Conservation (phyloP, 2,113 vertebrate species). For the Ammospiza nelsoni region DNA sequence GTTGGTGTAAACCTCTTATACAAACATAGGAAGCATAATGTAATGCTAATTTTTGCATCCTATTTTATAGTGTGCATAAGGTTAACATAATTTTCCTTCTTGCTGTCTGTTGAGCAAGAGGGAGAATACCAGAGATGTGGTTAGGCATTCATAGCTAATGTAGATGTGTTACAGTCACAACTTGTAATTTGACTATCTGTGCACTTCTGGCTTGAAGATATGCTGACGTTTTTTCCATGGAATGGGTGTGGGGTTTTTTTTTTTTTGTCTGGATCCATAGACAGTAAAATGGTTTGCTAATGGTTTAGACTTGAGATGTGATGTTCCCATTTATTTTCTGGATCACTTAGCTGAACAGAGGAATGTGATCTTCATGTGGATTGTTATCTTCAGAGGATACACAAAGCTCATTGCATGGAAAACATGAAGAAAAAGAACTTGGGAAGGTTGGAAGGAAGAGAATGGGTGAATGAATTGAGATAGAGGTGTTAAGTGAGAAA, state of each 20-base stretch:
- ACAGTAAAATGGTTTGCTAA: not conserved
- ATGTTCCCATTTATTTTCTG: not conserved
- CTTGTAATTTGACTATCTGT: not conserved
- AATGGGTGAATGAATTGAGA: not conserved
- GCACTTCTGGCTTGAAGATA: not conserved
- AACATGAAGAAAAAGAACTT: not conserved
- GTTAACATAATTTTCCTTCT: not conserved
- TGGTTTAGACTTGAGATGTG: not conserved
- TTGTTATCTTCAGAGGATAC: accelerated
- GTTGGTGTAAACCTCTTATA: not conserved
- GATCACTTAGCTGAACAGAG: not conserved
- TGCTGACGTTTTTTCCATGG: accelerated
- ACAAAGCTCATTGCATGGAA: not conserved
- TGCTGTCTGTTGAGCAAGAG: not conserved
- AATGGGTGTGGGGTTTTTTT: not conserved
- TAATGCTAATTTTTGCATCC: not conserved
- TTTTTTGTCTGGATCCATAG: not conserved
- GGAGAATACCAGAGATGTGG: not conserved
- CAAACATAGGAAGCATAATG: not conserved
- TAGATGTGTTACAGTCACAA: accelerated
- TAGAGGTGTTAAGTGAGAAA: not conserved
- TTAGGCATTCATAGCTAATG: not conserved
- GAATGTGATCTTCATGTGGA: not conserved
- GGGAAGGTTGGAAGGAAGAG: not conserved
- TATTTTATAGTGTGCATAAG: not conserved